phyloP scores from a whole-genome alignment of 1,140 invertebrate species.

The Drosophila pruinosa region DNA sequence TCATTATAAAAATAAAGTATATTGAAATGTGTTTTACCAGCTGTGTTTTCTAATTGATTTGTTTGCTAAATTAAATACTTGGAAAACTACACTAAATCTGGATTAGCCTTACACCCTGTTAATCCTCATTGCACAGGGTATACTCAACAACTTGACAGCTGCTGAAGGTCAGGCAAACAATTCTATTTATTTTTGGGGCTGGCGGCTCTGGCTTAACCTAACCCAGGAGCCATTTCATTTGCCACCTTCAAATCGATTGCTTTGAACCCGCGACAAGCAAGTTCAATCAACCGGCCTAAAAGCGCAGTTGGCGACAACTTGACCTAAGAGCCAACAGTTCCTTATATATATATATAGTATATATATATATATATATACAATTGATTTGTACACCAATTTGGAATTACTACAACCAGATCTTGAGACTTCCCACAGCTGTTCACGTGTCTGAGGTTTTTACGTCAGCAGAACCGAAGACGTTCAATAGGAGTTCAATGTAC shows the following conservation, averaged over 20 bases:
- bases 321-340: constrained; percentile 15
- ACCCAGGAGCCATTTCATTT: constrained; percentile 19
- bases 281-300: constrained; percentile 68
- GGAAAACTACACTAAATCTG: background rate
- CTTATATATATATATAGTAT: background rate
- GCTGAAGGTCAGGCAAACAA: constrained; percentile 70
- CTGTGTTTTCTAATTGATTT: background rate
- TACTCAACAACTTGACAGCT: constrained; percentile 19
- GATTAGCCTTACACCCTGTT: background rate
- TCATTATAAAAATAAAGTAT: no score
- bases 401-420: constrained; percentile 30
- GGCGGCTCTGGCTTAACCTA: constrained; percentile 6
- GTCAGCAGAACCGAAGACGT: constrained; percentile 53
- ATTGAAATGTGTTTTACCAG: no score
- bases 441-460: constrained; percentile 21
- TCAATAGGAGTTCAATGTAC: constrained; percentile 70
- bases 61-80: background rate
- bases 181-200: constrained; percentile 62
- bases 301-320: constrained; percentile 34
- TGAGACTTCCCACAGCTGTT: constrained; percentile 62
- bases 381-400: constrained; percentile 53
- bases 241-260: constrained; percentile 55
- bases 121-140: constrained; percentile 12
- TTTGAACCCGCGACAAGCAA: constrained; percentile 44
- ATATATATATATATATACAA: background rate